A percentile compares a stretch with the other conserved stretches of the same genome.
Evolutionary conservation across 2,888 invertebrate species (phyloP).

Genomic region (Silvanus unidentatus): DNA sequence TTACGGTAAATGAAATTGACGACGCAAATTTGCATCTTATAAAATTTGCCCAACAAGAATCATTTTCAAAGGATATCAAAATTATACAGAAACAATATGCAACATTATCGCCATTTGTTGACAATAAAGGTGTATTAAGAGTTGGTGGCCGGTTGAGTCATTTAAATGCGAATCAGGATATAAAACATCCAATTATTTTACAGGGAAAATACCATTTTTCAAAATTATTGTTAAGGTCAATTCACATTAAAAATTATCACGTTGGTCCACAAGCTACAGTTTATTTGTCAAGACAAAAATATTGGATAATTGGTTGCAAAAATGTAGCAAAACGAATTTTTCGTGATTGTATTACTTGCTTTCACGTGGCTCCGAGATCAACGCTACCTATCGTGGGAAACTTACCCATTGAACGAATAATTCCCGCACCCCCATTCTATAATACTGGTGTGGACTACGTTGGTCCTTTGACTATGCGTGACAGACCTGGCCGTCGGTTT

Average conservation of each 20-base stretch:
- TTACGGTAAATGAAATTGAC: no score
- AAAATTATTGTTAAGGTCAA: not conserved
- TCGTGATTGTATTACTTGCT: constrained; percentile 17
- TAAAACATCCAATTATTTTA: constrained; percentile 6
- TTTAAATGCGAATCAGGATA: constrained; percentile 9
- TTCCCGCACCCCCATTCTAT: constrained; percentile 13
- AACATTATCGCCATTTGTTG: constrained; percentile 19
- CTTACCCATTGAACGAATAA: constrained; percentile 18
- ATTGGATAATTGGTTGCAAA: constrained; percentile 13
- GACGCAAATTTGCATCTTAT: no score
- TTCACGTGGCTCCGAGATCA: constrained; percentile 11
- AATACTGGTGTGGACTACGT: constrained; percentile 22
- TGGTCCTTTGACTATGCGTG: constrained; percentile 19
- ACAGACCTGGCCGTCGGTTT: constrained; percentile 15
- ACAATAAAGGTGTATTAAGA: constrained; percentile 21
- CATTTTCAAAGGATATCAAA: not conserved
- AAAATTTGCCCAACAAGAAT: not conserved
- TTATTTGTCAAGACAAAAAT: not conserved
- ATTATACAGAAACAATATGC: no score
- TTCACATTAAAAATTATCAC: constrained; percentile 1
- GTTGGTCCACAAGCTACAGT: constrained; percentile 17
- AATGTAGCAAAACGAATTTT: constrained; percentile 13
- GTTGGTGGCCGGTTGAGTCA: constrained; percentile 29
- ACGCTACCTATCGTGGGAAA: constrained; percentile 24
- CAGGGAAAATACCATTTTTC: constrained; percentile 8